Percentiles rank a stretch among this genome's conserved stretches.
Conservation (phyloP, 2,888 invertebrate species). For the Gymnocheta viridis region DNA sequence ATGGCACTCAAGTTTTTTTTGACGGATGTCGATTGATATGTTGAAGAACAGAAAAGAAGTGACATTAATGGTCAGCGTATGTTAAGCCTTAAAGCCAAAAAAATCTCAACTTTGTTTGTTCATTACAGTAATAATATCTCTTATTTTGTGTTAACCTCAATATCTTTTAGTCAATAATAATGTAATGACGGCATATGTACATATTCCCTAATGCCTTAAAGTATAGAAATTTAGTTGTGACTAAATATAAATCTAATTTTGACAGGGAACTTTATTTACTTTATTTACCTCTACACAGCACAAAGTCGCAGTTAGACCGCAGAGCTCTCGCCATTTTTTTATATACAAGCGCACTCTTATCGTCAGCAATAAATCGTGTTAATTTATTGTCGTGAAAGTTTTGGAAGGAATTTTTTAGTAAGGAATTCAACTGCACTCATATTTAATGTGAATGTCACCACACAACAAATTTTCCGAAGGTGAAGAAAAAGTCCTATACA, state of each 20-base stretch:
- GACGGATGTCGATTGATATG: no score
- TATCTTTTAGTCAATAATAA: neutral
- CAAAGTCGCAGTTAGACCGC: neutral
- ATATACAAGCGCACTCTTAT: slow-evolving; percentile 75
- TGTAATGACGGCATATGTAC: no score
- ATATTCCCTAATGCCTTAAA: neutral
- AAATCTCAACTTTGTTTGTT: neutral
- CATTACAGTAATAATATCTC: neutral
- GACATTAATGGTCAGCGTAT: no score
- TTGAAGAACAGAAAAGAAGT: no score
- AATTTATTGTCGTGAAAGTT: slow-evolving; percentile 79
- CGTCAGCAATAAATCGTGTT: slow-evolving; percentile 80
- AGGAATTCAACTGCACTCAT: slow-evolving; percentile 68
- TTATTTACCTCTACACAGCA: slow-evolving; percentile 13
- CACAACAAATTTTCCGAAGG: slow-evolving; percentile 35
- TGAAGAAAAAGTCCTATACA: slow-evolving; percentile 5
- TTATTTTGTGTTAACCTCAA: slow-evolving; percentile 1
- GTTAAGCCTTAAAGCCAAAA: neutral
- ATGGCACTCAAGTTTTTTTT: no score
- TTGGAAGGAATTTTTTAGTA: slow-evolving; percentile 71
- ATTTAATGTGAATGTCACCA: slow-evolving; percentile 75
- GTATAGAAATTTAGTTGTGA: slow-evolving; percentile 5
- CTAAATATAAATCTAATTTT: slow-evolving; percentile 56
- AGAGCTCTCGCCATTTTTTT: slow-evolving; percentile 41
- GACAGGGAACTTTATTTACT: slow-evolving; percentile 60